Evolutionary conservation across 2,797 vertebrate species (phyloP), one percentile per base, ranked within the genome.

Genomic region (Eptatretus atami): DNA sequence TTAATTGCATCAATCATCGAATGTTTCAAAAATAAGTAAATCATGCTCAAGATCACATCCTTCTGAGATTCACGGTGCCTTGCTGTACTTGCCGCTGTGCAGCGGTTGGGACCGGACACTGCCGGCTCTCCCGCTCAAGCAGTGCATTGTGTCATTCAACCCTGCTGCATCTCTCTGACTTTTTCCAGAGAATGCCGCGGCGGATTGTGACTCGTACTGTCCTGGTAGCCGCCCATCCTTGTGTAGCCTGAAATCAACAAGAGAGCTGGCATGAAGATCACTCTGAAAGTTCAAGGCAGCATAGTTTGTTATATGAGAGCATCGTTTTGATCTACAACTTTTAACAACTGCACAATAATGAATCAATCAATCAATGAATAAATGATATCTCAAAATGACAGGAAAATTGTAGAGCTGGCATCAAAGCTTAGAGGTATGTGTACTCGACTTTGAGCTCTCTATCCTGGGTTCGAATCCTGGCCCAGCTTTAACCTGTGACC

Each of bases 141-240:
- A 44, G 31, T 44, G 6, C 31, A 44, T 44, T 44, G 31, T 44
- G 31, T 44, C 31, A 44, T 44, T 44, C 4, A 44, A 4, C 31
- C 31, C 31, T 44, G 31, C 31, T 44, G 31, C 31, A 44, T 4
- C 31, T 44, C 31, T 44, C 31, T 44, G 31, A 44, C 31, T 44
- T 44, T 44, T 44, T 44, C 31, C 31, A 63, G 66, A 74, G 66
- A 72, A 73, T 74, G 78, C 78, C 66, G n/a, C 57, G 57, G 6
- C 84, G 79, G 52, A 86, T 73, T 19, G 72, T 76, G 53, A 94
- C 68, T 15, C 79, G 72, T 52, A 88, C 57, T 2, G 85, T 94
- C 66, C 78, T 0, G 86, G 82, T 65, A 74, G 77, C 66, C 86
- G 76, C 67, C 82, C 80, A 13, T 86, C 85, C 65, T 75, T 82